Base-by-base conservation (phyloP, 2,113 vertebrate species). In the Cyprinodon brontotheroides region DNA sequence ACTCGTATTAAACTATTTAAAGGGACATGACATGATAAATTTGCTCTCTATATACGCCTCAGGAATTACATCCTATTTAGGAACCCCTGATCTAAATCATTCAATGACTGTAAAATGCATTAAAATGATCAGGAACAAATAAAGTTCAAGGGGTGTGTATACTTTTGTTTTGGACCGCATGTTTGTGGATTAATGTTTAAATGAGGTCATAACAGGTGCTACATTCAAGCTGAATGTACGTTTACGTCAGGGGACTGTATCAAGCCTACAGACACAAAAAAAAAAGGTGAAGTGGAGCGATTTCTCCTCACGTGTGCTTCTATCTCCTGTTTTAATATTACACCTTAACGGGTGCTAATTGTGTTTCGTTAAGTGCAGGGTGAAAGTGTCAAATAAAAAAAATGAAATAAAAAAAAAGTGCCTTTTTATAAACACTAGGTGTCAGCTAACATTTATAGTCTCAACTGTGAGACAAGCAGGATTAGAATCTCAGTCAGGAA, bases 241-340 rank as follows among this genome's bases (percentile, higher is more conserved):
- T 57, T 79, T 72, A 48, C 4, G 15, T n/a, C 14, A 1, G 73
- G 86, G 82, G 36, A 59, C 61, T 69, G 14, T 14, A 59, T 79
- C 77, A 60, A 61, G 68, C 82, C 37, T 48, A 60, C 29, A 29
- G 29, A 29, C 29, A 29, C 29, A 29, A 29, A 29, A 29, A 29
- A 29, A 81, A 73, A 87, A 38, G 50, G 50, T 57, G 8, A 10
- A n/a, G 8, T 20, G 20, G 50, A 57, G 50, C n/a, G 50, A 57
- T 57, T 57, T 20, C 87, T 85, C 89, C 81, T 85, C 89, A 84
- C 75, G 73, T 90, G 86, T 92, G 90, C 91, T 89, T 91, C 83
- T 73, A 78, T 81, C 74, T 86, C 78, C 83, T 78, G 79, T 73
- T 90, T 82, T 78, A 75, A 81, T 82, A 63, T 12, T 80, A 81